Evolutionary conservation across 2,113 vertebrate genomes (phyloP).

Genomic region (Turdus rufiventris): DNA sequence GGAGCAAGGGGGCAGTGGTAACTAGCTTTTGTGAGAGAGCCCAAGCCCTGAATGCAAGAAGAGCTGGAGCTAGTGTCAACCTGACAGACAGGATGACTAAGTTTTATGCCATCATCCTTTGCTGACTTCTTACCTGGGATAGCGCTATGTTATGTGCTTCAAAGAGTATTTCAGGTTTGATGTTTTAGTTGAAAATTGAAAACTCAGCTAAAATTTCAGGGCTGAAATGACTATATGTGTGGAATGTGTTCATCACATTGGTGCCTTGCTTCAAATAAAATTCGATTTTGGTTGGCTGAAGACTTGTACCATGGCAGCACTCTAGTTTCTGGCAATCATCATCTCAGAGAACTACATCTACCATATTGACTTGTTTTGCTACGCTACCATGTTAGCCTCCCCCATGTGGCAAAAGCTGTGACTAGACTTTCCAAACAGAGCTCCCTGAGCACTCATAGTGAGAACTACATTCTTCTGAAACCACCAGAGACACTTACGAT

Average conservation of each 20-base stretch:
- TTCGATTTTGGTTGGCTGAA: neutral
- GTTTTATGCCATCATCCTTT: neutral
- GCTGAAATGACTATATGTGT: neutral
- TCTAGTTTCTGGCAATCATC: neutral
- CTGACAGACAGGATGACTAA: neutral
- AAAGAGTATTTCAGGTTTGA: neutral
- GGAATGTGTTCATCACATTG: neutral
- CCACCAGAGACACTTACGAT: neutral
- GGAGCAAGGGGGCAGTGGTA: neutral
- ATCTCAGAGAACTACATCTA: neutral
- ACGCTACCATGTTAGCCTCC: neutral
- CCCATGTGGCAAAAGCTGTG: neutral
- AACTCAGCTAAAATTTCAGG: neutral
- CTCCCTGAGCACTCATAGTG: neutral
- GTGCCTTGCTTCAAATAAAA: neutral
- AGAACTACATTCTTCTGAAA: neutral
- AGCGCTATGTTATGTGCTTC: neutral
- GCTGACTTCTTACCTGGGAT: neutral
- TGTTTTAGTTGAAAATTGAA: neutral
- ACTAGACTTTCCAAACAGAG: neutral
- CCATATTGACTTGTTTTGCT: neutral
- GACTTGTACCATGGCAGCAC: neutral
- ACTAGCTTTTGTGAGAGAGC: neutral
- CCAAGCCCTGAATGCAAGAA: neutral
- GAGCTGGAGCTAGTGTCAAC: neutral